These are phyloP conservation scores for Oscheius sp. DNA, from an alignment of 2,888 invertebrate genomes.

Conservation along the genomic window DNA sequence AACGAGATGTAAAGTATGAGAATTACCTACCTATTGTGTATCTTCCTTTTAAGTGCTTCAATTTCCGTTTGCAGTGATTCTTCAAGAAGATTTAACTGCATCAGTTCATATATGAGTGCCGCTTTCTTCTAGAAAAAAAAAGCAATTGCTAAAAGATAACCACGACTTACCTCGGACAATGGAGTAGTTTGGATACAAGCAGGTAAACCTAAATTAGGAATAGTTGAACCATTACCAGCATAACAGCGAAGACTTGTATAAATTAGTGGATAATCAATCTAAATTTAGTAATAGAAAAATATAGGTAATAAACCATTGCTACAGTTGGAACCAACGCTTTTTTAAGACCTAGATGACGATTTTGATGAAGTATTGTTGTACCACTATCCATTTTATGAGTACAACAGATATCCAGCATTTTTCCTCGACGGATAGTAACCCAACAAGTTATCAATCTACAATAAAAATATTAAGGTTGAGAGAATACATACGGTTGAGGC, in stretches of 20 bases:
- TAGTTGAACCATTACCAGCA: not conserved
- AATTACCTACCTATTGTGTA: not conserved
- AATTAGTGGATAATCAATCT: not conserved
- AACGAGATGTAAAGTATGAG: not conserved
- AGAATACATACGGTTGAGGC: not conserved
- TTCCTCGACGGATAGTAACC: not conserved
- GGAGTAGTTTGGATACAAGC: not conserved
- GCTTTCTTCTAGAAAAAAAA: not conserved
- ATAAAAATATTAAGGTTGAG: not conserved
- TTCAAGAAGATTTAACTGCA: not conserved
- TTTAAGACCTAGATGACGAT: not conserved
- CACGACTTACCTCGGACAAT: not conserved
- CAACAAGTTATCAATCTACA: constrained; percentile 1
- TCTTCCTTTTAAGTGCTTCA: not conserved
- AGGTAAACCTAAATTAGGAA: not conserved
- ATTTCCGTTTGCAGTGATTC: not conserved
- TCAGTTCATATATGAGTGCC: not conserved
- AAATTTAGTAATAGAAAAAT: no score
- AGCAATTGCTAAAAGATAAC: not conserved
- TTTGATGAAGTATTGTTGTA: not conserved
- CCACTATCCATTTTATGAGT: not conserved
- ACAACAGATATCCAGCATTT: not conserved
- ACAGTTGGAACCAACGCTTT: not conserved
- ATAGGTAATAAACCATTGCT: not conserved
- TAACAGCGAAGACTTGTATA: not conserved